phyloP scores from a whole-genome alignment of 2,113 vertebrate genomes.

The Cyanoderma ruficeps region DNA sequence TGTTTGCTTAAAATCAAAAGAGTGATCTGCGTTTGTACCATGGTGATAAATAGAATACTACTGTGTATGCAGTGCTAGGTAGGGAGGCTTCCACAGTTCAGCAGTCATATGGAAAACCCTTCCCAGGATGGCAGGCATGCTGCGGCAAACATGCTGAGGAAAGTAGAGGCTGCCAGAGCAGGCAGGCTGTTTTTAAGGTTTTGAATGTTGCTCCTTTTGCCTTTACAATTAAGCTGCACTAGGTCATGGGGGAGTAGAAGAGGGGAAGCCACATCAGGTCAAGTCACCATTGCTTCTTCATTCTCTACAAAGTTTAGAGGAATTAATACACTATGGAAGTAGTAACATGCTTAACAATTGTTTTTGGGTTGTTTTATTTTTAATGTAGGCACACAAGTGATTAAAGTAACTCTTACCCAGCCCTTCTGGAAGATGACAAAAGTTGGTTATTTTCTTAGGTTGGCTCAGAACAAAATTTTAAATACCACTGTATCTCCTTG shows the following conservation, averaged over 20 bases:
- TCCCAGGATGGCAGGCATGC: neutral
- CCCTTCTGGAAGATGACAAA: neutral
- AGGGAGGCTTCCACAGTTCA: neutral
- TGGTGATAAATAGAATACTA: neutral
- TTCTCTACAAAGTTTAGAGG: neutral
- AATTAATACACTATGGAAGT: neutral
- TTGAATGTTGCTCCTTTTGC: neutral
- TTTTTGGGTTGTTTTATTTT: too few relatives aligned
- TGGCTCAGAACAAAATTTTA: neutral
- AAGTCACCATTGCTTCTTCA: neutral
- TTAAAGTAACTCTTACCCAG: neutral
- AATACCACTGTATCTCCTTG: neutral
- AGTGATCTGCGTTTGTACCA: neutral
- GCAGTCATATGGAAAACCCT: neutral
- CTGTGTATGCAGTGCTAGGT: rapidly evolving
- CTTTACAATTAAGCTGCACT: neutral
- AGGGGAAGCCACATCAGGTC: neutral
- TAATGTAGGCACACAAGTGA: neutral
- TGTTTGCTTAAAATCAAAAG: neutral
- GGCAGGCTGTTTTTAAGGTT: neutral
- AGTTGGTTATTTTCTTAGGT: neutral
- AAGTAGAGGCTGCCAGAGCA: neutral
- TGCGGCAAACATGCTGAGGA: neutral
- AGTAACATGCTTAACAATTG: neutral
- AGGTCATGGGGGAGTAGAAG: neutral